These are phyloP conservation scores for Pseudonaja textilis DNA, from an alignment of 2,113 vertebrate genomes.

Conservation along the genomic window DNA sequence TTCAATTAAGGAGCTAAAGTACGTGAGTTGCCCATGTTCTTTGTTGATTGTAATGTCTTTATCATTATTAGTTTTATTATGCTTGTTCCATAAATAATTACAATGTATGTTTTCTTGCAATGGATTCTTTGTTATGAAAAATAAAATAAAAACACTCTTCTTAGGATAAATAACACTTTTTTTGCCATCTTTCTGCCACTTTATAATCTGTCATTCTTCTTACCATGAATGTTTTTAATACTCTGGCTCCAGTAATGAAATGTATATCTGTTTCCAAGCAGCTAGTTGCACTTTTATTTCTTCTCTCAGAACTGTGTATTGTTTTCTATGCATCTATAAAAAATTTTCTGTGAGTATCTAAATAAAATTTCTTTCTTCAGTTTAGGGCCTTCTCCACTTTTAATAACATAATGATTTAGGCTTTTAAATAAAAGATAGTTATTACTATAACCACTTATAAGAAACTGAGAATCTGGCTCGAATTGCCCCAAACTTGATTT, in stretches of 20 bases:
- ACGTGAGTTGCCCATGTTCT: slow-evolving; percentile 68
- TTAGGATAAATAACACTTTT: background rate
- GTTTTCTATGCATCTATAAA: background rate
- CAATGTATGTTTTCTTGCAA: background rate
- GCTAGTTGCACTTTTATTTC: background rate
- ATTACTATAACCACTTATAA: background rate
- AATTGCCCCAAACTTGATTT: background rate
- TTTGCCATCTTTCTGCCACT: background rate
- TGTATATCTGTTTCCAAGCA: background rate
- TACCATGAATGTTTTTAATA: background rate
- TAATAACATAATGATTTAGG: background rate
- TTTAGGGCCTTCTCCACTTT: background rate
- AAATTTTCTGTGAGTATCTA: background rate
- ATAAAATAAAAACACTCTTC: background rate
- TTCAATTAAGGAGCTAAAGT: slow-evolving; percentile 78
- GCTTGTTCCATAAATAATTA: background rate
- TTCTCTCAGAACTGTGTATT: background rate
- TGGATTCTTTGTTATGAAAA: background rate
- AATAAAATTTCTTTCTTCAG: background rate
- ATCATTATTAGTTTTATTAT: background rate
- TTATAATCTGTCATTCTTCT: background rate
- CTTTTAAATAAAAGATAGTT: background rate
- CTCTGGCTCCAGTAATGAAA: background rate
- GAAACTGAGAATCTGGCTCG: background rate
- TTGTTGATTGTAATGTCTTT: background rate